These are phyloP conservation scores for Python bivittatus DNA, from an alignment of 2,113 vertebrate genomes.

Conservation along the genomic window DNA sequence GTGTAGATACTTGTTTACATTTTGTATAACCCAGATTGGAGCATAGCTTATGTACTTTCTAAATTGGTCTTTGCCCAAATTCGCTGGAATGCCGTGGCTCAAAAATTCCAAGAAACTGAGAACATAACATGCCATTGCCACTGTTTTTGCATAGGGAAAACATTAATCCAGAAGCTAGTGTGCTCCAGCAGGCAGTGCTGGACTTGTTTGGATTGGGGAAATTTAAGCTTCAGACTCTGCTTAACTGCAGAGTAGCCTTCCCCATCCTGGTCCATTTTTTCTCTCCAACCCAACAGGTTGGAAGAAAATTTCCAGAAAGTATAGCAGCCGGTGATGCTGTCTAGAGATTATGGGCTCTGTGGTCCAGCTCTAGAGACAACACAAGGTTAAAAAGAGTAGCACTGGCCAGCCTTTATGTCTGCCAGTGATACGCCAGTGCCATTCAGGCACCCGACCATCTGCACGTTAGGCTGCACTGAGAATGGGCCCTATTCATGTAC, in stretches of 20 bases:
- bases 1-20: slow-evolving; percentile 20
- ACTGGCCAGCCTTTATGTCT: not conserved
- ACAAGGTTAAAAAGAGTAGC: not conserved
- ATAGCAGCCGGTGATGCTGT: not conserved
- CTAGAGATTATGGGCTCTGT: not conserved
- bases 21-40: not conserved
- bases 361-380: not conserved
- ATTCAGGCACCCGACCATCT: not conserved
- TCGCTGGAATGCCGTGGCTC: not conserved
- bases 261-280: not conserved
- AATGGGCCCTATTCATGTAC: too few relatives aligned
- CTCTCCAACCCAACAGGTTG: not conserved
- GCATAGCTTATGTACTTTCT: not conserved
- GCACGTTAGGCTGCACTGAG: not conserved
- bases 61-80: not conserved
- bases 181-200: not conserved
- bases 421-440: not conserved
- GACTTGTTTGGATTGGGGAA: not conserved
- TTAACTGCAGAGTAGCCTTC: not conserved
- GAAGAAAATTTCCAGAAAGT: not conserved
- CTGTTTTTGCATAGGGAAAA: rapidly evolving
- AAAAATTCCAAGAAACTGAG: slow-evolving; percentile 3
- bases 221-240: not conserved
- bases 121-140: not conserved
- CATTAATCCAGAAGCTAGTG: not conserved